Percentiles rank a stretch among this genome's conserved stretches.
These are phyloP conservation scores for Ophiothrix spiculata DNA, from an alignment of 35 echinoderm and acorn worm genomes.

Conservation along the genomic window DNA sequence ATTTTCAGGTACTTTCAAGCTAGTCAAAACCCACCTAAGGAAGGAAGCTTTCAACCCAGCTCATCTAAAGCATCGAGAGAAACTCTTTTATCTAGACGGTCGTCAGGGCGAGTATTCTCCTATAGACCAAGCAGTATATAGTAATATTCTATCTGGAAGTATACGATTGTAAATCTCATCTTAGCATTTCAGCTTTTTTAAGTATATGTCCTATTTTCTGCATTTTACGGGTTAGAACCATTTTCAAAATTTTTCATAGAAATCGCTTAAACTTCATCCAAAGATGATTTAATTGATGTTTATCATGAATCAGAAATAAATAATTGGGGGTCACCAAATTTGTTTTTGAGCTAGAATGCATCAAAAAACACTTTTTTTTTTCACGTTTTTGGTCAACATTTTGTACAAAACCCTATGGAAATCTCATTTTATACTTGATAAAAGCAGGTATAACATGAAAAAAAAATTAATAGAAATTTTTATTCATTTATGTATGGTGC, in stretches of 20 bases:
- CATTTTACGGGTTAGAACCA: neutral
- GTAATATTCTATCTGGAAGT: neutral
- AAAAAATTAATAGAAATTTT: too few species aligned
- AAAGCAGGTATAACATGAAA: too few species aligned
- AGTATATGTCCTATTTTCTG: neutral
- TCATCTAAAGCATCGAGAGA: neutral
- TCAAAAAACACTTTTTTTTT: too few species aligned
- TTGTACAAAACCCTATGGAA: too few species aligned
- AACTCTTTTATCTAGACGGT: neutral
- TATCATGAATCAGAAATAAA: too few species aligned
- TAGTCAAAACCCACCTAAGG: constrained; percentile 66
- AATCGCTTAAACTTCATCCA: neutral
- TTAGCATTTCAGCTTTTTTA: neutral
- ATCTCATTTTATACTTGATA: too few species aligned
- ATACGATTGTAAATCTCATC: neutral
- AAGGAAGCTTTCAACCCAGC: constrained; percentile 68
- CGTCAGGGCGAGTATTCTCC: neutral
- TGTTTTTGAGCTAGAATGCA: too few species aligned
- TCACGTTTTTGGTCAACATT: too few species aligned
- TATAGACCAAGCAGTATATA: neutral
- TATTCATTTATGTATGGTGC: too few species aligned
- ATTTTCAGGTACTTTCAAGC: constrained; percentile 76
- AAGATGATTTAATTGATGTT: neutral
- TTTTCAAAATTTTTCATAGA: neutral
- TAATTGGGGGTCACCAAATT: too few species aligned